Evolutionary conservation across 2,888 invertebrate genomes (phyloP).

Genomic region (Metacarcinus magister): DNA sequence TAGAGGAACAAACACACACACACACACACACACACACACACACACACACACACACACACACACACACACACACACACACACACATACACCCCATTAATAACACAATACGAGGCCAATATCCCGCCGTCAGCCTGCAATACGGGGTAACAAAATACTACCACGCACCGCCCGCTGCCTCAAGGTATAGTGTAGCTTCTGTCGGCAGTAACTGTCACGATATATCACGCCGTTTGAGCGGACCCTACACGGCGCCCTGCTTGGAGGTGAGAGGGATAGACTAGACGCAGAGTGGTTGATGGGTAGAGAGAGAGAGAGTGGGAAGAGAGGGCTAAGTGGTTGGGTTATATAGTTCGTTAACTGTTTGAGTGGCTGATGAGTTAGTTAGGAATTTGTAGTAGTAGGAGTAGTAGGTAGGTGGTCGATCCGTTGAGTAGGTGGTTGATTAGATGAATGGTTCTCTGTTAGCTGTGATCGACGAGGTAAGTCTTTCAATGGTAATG

Average conservation of each 20-base stretch:
- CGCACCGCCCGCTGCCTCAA: not conserved
- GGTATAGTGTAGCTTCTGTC: not conserved
- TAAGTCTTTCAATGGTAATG: not conserved
- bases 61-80: constrained; percentile 44
- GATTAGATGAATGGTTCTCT: not conserved
- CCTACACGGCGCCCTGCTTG: constrained; percentile 6
- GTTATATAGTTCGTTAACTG: not conserved
- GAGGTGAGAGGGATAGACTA: not conserved
- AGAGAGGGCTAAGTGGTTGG: not conserved
- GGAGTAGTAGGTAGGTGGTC: not conserved
- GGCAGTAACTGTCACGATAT: constrained; percentile 45
- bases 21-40: constrained; percentile 44
- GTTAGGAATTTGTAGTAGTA: not conserved
- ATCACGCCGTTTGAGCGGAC: not conserved
- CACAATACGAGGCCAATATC: not conserved
- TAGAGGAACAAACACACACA: not conserved
- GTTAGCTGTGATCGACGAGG: not conserved
- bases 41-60: constrained; percentile 61
- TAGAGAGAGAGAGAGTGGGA: not conserved
- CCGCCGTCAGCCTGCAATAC: constrained; percentile 16
- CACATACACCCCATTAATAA: constrained; percentile 27
- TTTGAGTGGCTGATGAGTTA: not conserved
- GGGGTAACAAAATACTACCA: not conserved
- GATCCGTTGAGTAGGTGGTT: not conserved
- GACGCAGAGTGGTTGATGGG: not conserved